Conservation (phyloP, 2,113 vertebrate genomes). For the Crotalus viridis region DNA sequence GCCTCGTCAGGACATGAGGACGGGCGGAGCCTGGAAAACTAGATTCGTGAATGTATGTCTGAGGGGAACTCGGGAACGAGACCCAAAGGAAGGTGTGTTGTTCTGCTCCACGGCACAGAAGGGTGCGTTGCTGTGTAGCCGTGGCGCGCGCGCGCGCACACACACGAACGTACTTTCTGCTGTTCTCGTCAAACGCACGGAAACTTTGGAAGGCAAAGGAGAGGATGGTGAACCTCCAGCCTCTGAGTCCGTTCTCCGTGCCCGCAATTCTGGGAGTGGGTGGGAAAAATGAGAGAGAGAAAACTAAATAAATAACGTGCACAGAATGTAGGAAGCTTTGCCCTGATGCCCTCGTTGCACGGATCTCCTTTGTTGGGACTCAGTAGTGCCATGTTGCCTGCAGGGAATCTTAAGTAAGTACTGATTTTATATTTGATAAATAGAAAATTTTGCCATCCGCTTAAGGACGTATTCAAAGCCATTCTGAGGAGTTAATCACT, state of each 20-base stretch:
- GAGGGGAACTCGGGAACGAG: not conserved
- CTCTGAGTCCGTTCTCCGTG: slow-evolving; percentile 60
- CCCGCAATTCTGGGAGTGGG: slow-evolving; percentile 48
- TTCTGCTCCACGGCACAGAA: slow-evolving; percentile 41
- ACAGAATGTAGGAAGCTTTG: slow-evolving; percentile 67
- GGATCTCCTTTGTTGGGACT: slow-evolving; percentile 67
- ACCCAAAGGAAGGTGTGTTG: slow-evolving; percentile 43
- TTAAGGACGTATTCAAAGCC: slow-evolving; percentile 43
- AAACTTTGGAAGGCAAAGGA: slow-evolving; percentile 61
- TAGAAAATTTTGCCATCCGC: slow-evolving; percentile 28
- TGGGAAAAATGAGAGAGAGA: not conserved
- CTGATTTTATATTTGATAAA: slow-evolving; percentile 68
- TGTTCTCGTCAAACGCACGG: slow-evolving; percentile 35
- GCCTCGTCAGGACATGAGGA: slow-evolving; percentile 80
- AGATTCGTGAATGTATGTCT: not conserved
- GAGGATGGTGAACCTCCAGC: slow-evolving; percentile 22
- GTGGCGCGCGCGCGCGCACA: not conserved
- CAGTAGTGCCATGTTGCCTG: slow-evolving; percentile 62
- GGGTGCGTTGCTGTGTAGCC: slow-evolving; percentile 46
- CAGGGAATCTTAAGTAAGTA: slow-evolving; percentile 59
- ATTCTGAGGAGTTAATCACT: slow-evolving; percentile 24
- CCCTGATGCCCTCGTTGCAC: slow-evolving; percentile 65
- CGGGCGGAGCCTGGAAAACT: fast-evolving
- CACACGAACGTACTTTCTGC: slow-evolving; percentile 48
- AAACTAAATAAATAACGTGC: not conserved